Evolutionary conservation across 2,797 vertebrate genomes (phyloP), one percentile per base, ranked within the genome.

Genomic region (Sebastes steindachneri): DNA sequence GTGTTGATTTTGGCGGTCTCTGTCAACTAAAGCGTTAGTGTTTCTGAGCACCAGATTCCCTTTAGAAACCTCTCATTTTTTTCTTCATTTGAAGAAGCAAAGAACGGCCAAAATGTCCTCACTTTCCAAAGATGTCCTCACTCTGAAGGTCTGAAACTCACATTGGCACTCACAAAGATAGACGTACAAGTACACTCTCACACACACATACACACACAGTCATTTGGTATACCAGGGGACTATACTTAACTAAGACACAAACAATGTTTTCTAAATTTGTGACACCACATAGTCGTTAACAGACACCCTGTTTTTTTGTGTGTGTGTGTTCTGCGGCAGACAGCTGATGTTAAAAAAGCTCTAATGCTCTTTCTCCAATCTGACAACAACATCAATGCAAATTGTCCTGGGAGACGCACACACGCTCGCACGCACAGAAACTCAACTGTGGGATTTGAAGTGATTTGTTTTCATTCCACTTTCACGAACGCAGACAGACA

Each of bases 351-450:
- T 87, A 85, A 86, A 89, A 85, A 81, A 87, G 77, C 79, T 82
- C 59, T 79, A 88, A 85, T 88, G 79, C 63, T 67, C 67, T 82
- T 82, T 86, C 84, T 82, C 54, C 78, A 75, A 80, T 89, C 73
- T 87, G 82, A 90, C 87, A 88, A 82, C 68, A 70, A 67, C 89
- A 87, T 90, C 75, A 73, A 79, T 87, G 79, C 74, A 90, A 92
- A 89, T 92, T 78, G 83, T 88, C 87, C 81, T 73, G 75, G 73
- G 87, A 87, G 79, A 86, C n/a, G 66, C 71, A 70, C 35, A 19
- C 37, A 66, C 9, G 5, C 28, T 4, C 9, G 9, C 31, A 15
- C 58, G 31, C 48, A 45, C 67, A 62, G 9, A 75, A 60, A 21
- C 65, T 63, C 14, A 4, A 72, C 82, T 81, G 64, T n/a, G 81